Percentiles rank a stretch among this genome's conserved stretches.
Conservation (phyloP, 2,113 vertebrate genomes). For the Stercorarius parasiticus region DNA sequence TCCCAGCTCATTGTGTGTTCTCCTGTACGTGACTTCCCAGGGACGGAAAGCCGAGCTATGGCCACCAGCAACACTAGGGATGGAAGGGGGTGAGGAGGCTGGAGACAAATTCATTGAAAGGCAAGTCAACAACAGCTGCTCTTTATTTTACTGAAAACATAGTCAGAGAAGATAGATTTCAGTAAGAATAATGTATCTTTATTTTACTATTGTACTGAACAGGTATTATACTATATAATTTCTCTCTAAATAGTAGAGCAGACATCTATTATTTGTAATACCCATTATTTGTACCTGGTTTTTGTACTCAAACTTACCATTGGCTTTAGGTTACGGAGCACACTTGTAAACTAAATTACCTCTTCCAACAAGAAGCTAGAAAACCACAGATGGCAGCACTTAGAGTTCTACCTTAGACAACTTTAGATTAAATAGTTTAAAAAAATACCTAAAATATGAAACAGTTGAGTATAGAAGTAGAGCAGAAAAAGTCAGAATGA, state of each 20-base stretch:
- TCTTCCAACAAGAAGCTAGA: not conserved
- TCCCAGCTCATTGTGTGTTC: accelerated
- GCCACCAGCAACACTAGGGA: not conserved
- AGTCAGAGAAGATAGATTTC: not conserved
- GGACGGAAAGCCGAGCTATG: not conserved
- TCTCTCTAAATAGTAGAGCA: not conserved
- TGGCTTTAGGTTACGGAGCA: not conserved
- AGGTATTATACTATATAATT: not conserved
- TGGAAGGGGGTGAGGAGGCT: not conserved
- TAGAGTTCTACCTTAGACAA: not conserved
- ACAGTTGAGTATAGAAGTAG: not conserved
- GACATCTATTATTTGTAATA: not conserved
- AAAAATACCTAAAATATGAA: not conserved
- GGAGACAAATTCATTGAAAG: not conserved
- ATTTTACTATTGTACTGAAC: not conserved
- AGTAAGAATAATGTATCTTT: not conserved
- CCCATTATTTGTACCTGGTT: not conserved
- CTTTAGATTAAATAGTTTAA: not conserved
- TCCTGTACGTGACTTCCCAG: not conserved
- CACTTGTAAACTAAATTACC: not conserved
- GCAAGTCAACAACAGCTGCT: not conserved
- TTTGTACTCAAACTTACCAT: not conserved
- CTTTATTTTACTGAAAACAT: not conserved
- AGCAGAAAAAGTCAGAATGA: not conserved
- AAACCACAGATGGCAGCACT: not conserved